Percentiles rank a stretch among this genome's conserved stretches.
Evolutionary conservation across 2,797 vertebrate genomes (phyloP).

Genomic region (Enteromius mattozi): DNA sequence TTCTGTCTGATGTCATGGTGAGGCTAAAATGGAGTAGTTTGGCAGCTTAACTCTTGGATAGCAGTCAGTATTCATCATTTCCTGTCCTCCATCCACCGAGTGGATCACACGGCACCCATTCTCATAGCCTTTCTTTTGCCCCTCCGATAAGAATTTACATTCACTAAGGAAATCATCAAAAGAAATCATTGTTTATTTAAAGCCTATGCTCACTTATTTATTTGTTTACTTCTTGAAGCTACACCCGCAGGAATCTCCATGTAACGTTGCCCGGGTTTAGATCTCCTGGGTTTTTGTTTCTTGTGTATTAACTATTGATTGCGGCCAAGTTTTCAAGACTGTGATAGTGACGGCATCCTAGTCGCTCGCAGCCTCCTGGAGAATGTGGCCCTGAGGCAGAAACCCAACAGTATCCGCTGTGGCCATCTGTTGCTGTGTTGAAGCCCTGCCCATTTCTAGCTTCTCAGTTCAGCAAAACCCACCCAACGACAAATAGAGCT

Average conservation of each 20-base stretch:
- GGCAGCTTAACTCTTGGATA: slow-evolving; percentile 6
- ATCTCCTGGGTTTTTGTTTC: slow-evolving; percentile 46
- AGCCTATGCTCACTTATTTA: slow-evolving; percentile 59
- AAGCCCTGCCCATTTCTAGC: slow-evolving; percentile 12
- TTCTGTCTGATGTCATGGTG: slow-evolving; percentile 16
- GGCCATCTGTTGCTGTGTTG: slow-evolving; percentile 63
- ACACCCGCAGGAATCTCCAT: slow-evolving; percentile 39
- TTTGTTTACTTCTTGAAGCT: slow-evolving; percentile 55
- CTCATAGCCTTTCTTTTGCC: slow-evolving; percentile 15
- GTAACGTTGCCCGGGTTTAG: slow-evolving; percentile 52
- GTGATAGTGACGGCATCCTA: slow-evolving; percentile 45
- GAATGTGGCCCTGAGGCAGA: slow-evolving; percentile 57
- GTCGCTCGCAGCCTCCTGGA: slow-evolving; percentile 51
- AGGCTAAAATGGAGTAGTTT: slow-evolving; percentile 3
- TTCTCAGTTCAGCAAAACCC: slow-evolving; percentile 14
- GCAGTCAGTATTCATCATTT: slow-evolving; percentile 29
- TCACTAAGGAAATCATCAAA: slow-evolving; percentile 21
- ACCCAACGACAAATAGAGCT: background rate
- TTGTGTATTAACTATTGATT: slow-evolving; percentile 64
- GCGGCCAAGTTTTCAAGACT: slow-evolving; percentile 24
- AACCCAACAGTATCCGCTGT: slow-evolving; percentile 57
- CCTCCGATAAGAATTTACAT: slow-evolving; percentile 12
- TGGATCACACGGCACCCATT: slow-evolving; percentile 10
- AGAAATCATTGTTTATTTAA: slow-evolving; percentile 58
- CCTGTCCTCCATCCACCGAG: background rate